Conservation (phyloP, 2,888 invertebrate species). For the Nephrocerus scutellatus region DNA sequence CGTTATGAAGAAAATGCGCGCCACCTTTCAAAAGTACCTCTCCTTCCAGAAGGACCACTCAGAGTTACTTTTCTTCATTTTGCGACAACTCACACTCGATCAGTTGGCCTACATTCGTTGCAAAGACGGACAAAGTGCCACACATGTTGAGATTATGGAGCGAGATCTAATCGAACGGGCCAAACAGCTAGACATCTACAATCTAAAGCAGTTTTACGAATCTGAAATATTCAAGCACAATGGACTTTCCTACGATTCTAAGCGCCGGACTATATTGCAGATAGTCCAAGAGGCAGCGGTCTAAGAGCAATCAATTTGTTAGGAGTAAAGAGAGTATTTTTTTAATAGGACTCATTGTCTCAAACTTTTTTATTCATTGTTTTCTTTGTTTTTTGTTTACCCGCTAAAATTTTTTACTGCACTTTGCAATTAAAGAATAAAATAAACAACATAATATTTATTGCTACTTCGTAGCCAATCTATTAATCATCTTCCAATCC, state of each 20-base stretch:
- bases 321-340: slow-evolving; percentile 13
- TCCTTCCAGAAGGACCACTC: slow-evolving; percentile 93
- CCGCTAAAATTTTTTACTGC: too few species aligned
- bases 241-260: slow-evolving; percentile 77
- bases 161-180: slow-evolving; percentile 81
- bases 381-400: too few species aligned
- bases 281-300: slow-evolving; percentile 57
- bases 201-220: slow-evolving; percentile 84
- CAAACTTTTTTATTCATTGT: too few species aligned
- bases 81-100: slow-evolving; percentile 88
- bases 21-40: slow-evolving; percentile 85
- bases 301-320: slow-evolving; percentile 28
- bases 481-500: slow-evolving; percentile 40
- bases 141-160: slow-evolving; percentile 77
- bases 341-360: too few species aligned
- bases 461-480: too few species aligned
- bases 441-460: too few species aligned
- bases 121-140: slow-evolving; percentile 57
- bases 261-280: slow-evolving; percentile 79
- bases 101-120: slow-evolving; percentile 77
- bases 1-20: slow-evolving; percentile 92
- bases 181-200: slow-evolving; percentile 82
- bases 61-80: slow-evolving; percentile 88
- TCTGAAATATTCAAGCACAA: slow-evolving; percentile 85
- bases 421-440: too few species aligned